phyloP scores from a whole-genome alignment of 2,888 invertebrate species.

The Taphrorychus bicolor region DNA sequence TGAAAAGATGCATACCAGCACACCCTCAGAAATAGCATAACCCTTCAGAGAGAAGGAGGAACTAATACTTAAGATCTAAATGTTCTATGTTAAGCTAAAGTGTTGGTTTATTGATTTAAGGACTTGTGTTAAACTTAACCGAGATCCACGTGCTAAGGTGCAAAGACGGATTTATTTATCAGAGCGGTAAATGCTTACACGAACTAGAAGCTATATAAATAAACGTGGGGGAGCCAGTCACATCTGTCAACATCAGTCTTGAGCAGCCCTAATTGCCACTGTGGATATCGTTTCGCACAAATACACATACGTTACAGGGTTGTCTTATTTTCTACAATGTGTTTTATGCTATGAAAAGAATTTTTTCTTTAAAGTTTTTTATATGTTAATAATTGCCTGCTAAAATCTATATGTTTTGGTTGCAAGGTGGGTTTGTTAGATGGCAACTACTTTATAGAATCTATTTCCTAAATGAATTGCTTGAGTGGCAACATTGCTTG shows the following conservation, averaged over 20 bases:
- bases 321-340: conserved; percentile 5
- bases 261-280: conserved; percentile 16
- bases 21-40: too few species aligned
- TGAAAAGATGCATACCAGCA: too few species aligned
- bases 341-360: background rate
- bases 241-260: conserved; percentile 27
- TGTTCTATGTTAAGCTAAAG: background rate
- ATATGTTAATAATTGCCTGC: too few species aligned
- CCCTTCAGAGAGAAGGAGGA: too few species aligned
- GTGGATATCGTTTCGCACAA: conserved; percentile 17
- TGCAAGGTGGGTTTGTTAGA: background rate
- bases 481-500: conserved; percentile 10
- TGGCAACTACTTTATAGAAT: background rate
- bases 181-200: conserved; percentile 13
- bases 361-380: background rate
- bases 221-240: conserved; percentile 23
- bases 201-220: conserved; percentile 10
- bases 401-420: background rate
- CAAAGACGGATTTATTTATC: conserved; percentile 23
- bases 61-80: too few species aligned
- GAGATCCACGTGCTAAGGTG: background rate
- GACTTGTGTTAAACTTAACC: background rate
- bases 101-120: background rate
- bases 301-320: conserved; percentile 11
- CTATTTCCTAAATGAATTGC: background rate